A percentile compares a stretch with the other conserved stretches of the same genome.
These are phyloP conservation scores for Pomacea canaliculata DNA, from an alignment of 2,888 invertebrate genomes.

Conservation along the genomic window DNA sequence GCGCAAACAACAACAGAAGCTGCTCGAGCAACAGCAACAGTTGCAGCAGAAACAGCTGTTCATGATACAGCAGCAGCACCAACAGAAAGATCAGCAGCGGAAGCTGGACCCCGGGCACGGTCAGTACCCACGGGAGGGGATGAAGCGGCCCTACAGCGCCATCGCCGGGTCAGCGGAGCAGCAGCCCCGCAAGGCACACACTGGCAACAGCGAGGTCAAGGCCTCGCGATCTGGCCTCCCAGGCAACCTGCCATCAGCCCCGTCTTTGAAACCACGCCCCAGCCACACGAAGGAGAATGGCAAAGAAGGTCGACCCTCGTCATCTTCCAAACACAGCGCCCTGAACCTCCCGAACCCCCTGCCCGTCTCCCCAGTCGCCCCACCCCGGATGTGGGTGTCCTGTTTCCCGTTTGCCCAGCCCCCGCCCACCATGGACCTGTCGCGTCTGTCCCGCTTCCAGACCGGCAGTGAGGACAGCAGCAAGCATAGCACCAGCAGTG, in stretches of 20 bases:
- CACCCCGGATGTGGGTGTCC: conserved; percentile 25
- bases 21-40: conserved; percentile 27
- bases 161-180: conserved; percentile 11
- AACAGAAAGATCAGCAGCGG: conserved; percentile 25
- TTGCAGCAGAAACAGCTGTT: conserved; percentile 20
- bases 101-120: conserved; percentile 20
- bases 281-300: conserved; percentile 26
- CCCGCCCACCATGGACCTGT: conserved; percentile 28
- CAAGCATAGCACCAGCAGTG: conserved; percentile 11
- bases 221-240: not conserved
- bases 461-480: conserved; percentile 17
- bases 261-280: conserved; percentile 15
- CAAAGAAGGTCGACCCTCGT: conserved; percentile 19
- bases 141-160: conserved; percentile 25
- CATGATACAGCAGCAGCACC: conserved; percentile 22
- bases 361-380: conserved; percentile 20
- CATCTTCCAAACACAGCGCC: not conserved
- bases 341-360: conserved; percentile 21
- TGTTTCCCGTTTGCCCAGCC: conserved; percentile 25
- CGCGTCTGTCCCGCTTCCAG: conserved; percentile 33
- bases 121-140: conserved; percentile 18
- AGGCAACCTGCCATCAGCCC: not conserved
- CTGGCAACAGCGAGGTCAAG: conserved; percentile 5
- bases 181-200: conserved; percentile 24
- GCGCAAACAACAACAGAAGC: conserved; percentile 14